Conservation (phyloP, 1,140 invertebrate genomes). For the Pollicipes pollicipes region DNA sequence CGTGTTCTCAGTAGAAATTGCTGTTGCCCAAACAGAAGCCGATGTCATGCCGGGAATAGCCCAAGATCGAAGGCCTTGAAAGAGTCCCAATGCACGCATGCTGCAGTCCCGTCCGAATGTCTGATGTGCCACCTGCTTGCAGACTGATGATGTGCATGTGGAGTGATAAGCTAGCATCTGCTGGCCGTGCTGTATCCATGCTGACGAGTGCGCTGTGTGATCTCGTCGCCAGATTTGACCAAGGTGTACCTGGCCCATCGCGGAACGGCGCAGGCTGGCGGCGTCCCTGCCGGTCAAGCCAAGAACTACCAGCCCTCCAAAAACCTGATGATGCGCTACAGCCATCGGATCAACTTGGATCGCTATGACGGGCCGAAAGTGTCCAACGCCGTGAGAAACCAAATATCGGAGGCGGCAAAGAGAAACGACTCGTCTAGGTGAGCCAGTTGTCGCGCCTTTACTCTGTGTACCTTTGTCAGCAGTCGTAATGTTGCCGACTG, state of each 20-base stretch:
- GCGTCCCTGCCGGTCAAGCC: too few relatives aligned
- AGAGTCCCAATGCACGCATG: not conserved
- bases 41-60: too few relatives aligned
- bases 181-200: too few relatives aligned
- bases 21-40: too few relatives aligned
- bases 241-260: not conserved
- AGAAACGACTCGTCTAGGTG: not conserved
- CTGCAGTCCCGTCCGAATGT: not conserved
- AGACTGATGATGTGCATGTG: not conserved
- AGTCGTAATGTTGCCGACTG: too few relatives aligned
- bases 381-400: conserved; percentile 14
- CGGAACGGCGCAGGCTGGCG: not conserved
- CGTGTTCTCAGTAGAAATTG: too few relatives aligned
- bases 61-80: too few relatives aligned
- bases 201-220: not conserved
- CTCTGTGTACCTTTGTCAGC: too few relatives aligned
- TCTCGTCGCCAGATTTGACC: not conserved
- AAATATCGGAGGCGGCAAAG: conserved; percentile 12
- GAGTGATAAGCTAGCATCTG: too few relatives aligned
- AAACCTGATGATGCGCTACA: not conserved
- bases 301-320: not conserved
- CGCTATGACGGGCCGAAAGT: conserved; percentile 8
- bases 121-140: not conserved
- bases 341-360: not conserved
- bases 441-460: too few relatives aligned